phyloP scores from a whole-genome alignment of 1,140 invertebrate genomes.

The Drosophila punjabiensis region DNA sequence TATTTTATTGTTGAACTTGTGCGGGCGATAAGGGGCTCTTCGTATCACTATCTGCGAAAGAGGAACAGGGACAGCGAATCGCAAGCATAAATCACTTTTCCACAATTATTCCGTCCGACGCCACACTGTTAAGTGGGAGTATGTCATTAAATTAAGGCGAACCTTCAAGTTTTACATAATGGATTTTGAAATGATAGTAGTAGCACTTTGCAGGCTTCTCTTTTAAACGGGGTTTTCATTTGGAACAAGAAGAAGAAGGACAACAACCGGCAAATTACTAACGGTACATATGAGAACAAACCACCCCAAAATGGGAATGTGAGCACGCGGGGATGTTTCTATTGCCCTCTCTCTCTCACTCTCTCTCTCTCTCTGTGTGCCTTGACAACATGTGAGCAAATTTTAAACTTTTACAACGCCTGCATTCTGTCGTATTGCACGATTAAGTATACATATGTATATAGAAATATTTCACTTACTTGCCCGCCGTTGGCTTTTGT shows the following conservation, averaged over 20 bases:
- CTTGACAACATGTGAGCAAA: constrained; percentile 43
- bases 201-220: constrained; percentile 41
- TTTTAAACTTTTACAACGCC: constrained; percentile 9
- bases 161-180: constrained; percentile 40
- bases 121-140: constrained; percentile 45
- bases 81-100: constrained; percentile 59
- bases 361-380: constrained; percentile 4
- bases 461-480: constrained; percentile 36
- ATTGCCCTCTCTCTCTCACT: constrained; percentile 8
- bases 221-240: constrained; percentile 13
- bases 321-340: constrained; percentile 51
- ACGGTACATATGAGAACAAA: constrained; percentile 53
- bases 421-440: constrained; percentile 4
- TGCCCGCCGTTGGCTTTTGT: constrained; percentile 9
- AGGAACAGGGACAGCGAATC: background rate
- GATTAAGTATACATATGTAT: constrained; percentile 7
- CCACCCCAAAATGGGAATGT: constrained; percentile 45
- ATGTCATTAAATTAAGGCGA: constrained; percentile 33
- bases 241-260: constrained; percentile 39
- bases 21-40: constrained; percentile 42
- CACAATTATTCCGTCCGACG: constrained; percentile 38
- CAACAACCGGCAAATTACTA: constrained; percentile 67
- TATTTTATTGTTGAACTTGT: constrained; percentile 49
- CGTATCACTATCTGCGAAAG: constrained; percentile 34
- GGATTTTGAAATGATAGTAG: background rate